Percentiles rank a stretch among this genome's conserved stretches.
These are phyloP conservation scores for Microcebus murinus DNA, from an alignment of 2,113 vertebrate genomes.

Conservation along the genomic window DNA sequence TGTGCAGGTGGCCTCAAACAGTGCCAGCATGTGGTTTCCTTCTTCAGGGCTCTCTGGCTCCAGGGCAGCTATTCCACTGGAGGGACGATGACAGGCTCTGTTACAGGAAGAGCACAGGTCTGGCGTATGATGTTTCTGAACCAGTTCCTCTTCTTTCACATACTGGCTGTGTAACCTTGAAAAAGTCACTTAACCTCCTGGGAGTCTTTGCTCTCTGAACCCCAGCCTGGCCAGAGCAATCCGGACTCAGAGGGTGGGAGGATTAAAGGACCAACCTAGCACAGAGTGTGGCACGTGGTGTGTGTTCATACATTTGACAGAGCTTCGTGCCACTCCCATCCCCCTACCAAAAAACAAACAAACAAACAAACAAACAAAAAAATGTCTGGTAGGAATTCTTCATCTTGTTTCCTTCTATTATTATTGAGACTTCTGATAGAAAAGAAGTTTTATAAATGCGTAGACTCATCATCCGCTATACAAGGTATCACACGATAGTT, in stretches of 20 bases:
- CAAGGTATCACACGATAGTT: neutral
- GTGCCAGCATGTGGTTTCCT: neutral
- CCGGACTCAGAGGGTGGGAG: neutral
- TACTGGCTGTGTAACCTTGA: neutral
- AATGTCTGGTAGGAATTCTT: neutral
- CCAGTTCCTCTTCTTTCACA: neutral
- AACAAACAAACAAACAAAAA: too few species aligned
- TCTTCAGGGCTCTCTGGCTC: neutral
- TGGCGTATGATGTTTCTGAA: neutral
- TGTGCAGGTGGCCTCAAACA: neutral
- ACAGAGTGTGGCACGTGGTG: neutral
- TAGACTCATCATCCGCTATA: neutral
- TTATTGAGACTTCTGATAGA: neutral
- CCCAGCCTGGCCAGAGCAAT: neutral
- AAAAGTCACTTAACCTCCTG: neutral
- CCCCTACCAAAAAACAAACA: too few species aligned
- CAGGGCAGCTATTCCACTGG: too few species aligned
- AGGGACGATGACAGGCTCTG: too few species aligned
- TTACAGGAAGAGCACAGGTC: neutral
- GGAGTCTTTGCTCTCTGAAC: neutral
- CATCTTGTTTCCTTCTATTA: neutral
- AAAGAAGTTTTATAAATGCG: neutral
- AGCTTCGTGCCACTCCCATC: accelerated
- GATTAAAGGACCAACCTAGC: too few species aligned
- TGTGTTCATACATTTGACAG: neutral